Conservation (phyloP, 2,888 invertebrate genomes). For the Temnothorax rugatulus region DNA sequence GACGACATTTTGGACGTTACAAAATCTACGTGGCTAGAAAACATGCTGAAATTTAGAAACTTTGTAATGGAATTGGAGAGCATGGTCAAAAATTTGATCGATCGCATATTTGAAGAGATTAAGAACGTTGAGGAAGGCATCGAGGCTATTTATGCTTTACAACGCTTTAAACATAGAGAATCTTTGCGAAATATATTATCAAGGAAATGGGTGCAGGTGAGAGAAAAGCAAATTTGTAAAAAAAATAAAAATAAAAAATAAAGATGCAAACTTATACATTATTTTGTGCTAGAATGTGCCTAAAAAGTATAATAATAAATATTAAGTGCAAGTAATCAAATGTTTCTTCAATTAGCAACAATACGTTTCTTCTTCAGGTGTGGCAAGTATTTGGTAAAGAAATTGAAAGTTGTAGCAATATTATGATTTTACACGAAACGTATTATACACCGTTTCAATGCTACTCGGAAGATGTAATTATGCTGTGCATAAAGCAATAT, state of each 20-base stretch:
- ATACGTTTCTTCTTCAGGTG: conserved; percentile 86
- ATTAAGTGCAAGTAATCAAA: not conserved
- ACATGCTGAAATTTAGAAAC: conserved; percentile 76
- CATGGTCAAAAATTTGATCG: conserved; percentile 87
- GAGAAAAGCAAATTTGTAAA: not conserved
- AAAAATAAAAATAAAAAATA: conserved; percentile 2
- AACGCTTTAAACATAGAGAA: conserved; percentile 74
- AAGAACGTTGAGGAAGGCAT: conserved; percentile 87
- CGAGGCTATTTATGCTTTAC: conserved; percentile 86
- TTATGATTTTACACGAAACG: conserved; percentile 88
- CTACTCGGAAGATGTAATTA: conserved; percentile 90
- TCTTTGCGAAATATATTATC: conserved; percentile 74
- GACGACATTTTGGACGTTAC: conserved; percentile 86
- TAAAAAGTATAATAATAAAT: conserved; percentile 20
- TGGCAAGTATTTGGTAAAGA: conserved; percentile 92
- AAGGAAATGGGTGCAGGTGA: conserved; percentile 79
- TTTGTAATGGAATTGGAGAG: conserved; percentile 87
- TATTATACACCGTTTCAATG: conserved; percentile 90
- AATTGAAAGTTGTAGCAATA: conserved; percentile 89
- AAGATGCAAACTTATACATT: not conserved
- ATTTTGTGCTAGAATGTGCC: not conserved
- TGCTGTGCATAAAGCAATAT: conserved; percentile 89
- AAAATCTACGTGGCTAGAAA: conserved; percentile 87
- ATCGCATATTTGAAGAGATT: conserved; percentile 87
- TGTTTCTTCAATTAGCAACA: not conserved